A percentile compares a stretch with the other conserved stretches of the same genome.
phyloP scores from a whole-genome alignment of 2,888 invertebrate species.

The Spicauda simplicius region DNA sequence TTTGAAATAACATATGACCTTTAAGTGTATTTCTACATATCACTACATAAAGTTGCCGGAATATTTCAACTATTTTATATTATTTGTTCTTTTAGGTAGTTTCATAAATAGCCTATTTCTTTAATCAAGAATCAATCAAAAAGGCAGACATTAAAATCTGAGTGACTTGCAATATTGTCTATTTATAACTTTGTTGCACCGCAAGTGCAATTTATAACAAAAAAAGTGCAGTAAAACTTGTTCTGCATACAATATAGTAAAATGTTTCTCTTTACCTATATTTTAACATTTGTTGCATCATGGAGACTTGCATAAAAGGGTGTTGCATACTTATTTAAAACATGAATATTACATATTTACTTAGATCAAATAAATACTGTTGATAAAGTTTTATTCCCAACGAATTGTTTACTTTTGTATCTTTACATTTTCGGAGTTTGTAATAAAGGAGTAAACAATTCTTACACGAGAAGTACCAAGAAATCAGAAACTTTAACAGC shows the following conservation, averaged over 20 bases:
- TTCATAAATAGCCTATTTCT: too few relatives aligned
- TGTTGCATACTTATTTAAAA: slow-evolving; percentile 12
- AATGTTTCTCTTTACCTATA: slow-evolving; percentile 11
- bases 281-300: slow-evolving; percentile 31
- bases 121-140: too few relatives aligned
- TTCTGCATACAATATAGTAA: neutral
- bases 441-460: slow-evolving; percentile 4
- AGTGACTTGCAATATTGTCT: too few relatives aligned
- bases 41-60: too few relatives aligned
- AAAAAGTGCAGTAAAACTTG: too few relatives aligned
- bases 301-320: slow-evolving; percentile 25
- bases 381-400: neutral
- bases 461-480: neutral
- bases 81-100: too few relatives aligned
- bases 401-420: neutral
- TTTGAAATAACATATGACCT: too few relatives aligned
- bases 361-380: slow-evolving; percentile 8
- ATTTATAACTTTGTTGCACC: too few relatives aligned
- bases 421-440: neutral
- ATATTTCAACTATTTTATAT: too few relatives aligned
- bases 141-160: too few relatives aligned
- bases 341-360: slow-evolving; percentile 2
- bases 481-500: neutral
- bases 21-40: too few relatives aligned
- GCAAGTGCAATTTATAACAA: too few relatives aligned